Evolutionary conservation across 2,797 vertebrate species (phyloP).

Genomic region (Mus spretus): DNA sequence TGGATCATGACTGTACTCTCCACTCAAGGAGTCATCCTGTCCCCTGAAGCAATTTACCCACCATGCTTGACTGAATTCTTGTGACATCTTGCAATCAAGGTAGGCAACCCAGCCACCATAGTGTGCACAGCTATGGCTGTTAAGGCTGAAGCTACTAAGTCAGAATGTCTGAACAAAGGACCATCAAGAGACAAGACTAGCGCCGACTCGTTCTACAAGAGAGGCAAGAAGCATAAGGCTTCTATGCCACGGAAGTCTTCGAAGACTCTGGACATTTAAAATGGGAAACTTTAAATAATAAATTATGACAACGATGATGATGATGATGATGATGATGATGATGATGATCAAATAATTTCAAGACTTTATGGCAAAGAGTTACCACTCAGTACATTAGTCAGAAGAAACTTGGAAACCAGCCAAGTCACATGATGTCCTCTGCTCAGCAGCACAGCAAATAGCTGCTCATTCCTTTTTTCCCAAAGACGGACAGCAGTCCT

Average conservation of each 20-base stretch:
- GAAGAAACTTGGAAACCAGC: conserved; percentile 52
- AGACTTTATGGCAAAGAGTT: conserved; percentile 66
- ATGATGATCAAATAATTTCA: conserved; percentile 65
- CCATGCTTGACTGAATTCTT: background rate
- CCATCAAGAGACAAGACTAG: background rate
- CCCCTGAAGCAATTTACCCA: background rate
- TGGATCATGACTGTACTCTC: background rate
- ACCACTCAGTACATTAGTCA: conserved; percentile 29
- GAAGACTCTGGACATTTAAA: conserved; percentile 49
- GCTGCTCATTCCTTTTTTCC: conserved; percentile 60
- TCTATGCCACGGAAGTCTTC: conserved; percentile 2
- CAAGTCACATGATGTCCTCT: conserved; percentile 59
- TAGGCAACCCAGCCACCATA: background rate
- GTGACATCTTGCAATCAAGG: background rate
- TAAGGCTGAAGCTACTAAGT: conserved; percentile 34
- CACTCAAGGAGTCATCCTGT: background rate
- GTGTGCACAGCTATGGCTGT: background rate
- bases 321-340: background rate
- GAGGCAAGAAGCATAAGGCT: background rate
- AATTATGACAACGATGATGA: background rate
- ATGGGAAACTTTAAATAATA: background rate
- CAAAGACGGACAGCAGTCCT: conserved; percentile 13
- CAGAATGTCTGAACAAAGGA: conserved; percentile 48
- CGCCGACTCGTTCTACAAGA: background rate
- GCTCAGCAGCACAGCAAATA: conserved; percentile 61